Evolutionary conservation across 2,888 invertebrate species (phyloP), one percentile per base, ranked within the genome.

Genomic region (Cheilosia urbana): DNA sequence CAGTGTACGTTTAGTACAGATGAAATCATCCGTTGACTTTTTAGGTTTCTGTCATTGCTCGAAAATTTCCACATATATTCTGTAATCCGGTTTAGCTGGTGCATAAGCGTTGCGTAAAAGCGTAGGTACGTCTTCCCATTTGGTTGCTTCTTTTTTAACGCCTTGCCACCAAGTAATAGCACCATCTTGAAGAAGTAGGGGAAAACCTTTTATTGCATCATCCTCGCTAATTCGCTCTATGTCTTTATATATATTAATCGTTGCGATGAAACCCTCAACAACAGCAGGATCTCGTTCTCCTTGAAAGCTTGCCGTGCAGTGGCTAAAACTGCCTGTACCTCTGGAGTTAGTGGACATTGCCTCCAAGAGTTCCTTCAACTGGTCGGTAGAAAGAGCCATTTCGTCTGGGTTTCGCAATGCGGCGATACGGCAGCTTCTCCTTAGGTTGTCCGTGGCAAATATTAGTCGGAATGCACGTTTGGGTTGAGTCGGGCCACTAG

Each of bases 231-330:
- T 55, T 6, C 53, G 30, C 30, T 40, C 40, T 1, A 40, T 13
- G 11, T 40, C 40, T 11, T 40, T 15, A 11, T 40, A 40, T 2
- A 40, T 15, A 15, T 40, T 40, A 40, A 40, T 40, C 15, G 40
- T 40, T 4, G 40, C 40, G 15, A 40, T 40, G 7, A 30, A 30
- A 2, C 7, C 30, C 17, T 30, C 30, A 2, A 55, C 2, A 17
- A 55, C 27, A 30, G n/a, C 53, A 30, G 27, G 53, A 55, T 55
- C 30, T 55, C 53, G 27, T 55, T 55, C 30, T 2, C 53, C 30
- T 30, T 27, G 4, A 55, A 55, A 55, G n/a, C 30, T 30, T 27
- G n/a, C 30, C 5, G 30, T 55, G 30, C 53, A 55, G 5, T 51
- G 51, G 27, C 51, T 51, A 15, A 51, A 51, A 15, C 51, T 51